A percentile compares a stretch with the other conserved stretches of the same genome.
phyloP scores from a whole-genome alignment of 1,140 invertebrate species.

The Stratiolaelaps scimitus region DNA sequence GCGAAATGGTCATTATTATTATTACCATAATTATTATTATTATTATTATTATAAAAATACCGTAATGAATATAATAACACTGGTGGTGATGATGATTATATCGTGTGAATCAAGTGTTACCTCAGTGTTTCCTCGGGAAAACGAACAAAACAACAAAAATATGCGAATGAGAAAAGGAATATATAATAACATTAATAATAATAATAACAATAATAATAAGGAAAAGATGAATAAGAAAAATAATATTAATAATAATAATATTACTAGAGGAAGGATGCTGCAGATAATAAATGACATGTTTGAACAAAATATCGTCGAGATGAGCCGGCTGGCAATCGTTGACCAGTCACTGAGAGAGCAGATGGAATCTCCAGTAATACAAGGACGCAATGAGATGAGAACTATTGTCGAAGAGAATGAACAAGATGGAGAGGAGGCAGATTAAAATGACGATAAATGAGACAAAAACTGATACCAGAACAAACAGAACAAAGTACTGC shows the following conservation, averaged over 20 bases:
- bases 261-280: not conserved
- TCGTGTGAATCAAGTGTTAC: too few relatives aligned
- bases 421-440: not conserved
- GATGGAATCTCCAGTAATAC: too few relatives aligned
- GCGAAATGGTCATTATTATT: too few relatives aligned
- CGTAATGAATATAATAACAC: too few relatives aligned
- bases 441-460: not conserved
- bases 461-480: not conserved
- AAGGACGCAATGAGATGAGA: not conserved
- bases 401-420: not conserved
- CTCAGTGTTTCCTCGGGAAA: not conserved
- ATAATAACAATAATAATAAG: not conserved
- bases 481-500: constrained; percentile 18
- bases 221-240: not conserved
- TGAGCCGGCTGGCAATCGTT: too few relatives aligned
- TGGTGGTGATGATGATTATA: too few relatives aligned
- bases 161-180: not conserved
- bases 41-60: too few relatives aligned
- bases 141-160: not conserved
- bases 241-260: constrained; percentile 7
- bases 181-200: constrained; percentile 8
- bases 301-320: too few relatives aligned
- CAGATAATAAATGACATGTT: too few relatives aligned
- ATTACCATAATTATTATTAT: too few relatives aligned
- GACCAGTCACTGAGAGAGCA: too few relatives aligned